Evolutionary conservation across 2,113 vertebrate genomes (phyloP), one percentile per base, ranked within the genome.

Genomic region (Ammospiza nelsoni): DNA sequence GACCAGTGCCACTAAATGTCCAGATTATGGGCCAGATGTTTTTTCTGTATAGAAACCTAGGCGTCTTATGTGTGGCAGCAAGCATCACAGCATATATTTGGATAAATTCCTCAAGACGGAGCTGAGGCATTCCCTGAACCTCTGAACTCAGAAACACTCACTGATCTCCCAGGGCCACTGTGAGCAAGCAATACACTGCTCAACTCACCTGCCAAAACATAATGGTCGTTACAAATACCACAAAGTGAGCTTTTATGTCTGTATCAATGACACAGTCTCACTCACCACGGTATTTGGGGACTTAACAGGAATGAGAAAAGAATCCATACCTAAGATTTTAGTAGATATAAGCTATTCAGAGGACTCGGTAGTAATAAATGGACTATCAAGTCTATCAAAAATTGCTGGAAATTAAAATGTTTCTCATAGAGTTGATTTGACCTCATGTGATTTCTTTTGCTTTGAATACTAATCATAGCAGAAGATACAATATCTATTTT

Each of bases 141-240:
- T 68, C 17, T 68, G 44, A 88, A 43, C 11, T 43, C 29, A 52
- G 63, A 71, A 71, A 22, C 6, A 5, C 3, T 41, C 1, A 0
- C 43, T 37, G 33, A 12, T 41, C 24, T 59, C 35, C 39, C 39
- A 54, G 0, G 0, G 39, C 1, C 31, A 27, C 35, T 12, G 4
- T 19, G 2, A 43, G 5, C 17, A 46, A 11, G 11, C 9, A 48
- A 48, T 12, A 10, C 7, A 72, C 6, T 9, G 2, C 8, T 72
- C 35, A 77, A 68, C 16, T 55, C 22, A 29, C 12, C 8, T 44
- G 48, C 28, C 9, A 63, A 62, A 67, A 25, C 8, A 35, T 3
- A 5, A 31, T 67, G 49, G n/a, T 51, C 1, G 1, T 22, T 58
- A 33, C 65, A 84, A 72, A 14, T 43, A 15, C 8, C 7, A 20